Percentiles rank a stretch among this genome's conserved stretches.
phyloP scores from a whole-genome alignment of 2,113 vertebrate species.

The Hydropotes inermis region DNA sequence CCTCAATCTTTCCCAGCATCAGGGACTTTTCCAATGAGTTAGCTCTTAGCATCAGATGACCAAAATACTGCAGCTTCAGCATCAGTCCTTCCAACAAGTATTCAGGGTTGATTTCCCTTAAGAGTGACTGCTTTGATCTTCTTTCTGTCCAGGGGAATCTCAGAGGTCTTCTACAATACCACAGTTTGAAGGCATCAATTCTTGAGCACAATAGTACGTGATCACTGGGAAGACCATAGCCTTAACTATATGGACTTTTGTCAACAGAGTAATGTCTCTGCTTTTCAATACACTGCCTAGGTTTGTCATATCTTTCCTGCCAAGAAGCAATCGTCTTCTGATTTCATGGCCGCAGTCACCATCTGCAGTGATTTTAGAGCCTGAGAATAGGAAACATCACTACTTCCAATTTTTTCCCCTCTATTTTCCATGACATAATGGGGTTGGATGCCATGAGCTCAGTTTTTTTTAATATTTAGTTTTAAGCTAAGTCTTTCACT shows the following conservation, averaged over 20 bases:
- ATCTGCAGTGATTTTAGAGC: neutral
- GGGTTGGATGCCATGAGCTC: neutral
- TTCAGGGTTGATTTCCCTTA: no score
- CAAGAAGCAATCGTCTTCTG: accelerated
- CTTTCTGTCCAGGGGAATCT: no score
- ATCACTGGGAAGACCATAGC: neutral
- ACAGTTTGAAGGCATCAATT: no score
- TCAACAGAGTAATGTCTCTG: neutral
- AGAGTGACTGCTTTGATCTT: no score
- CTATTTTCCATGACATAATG: neutral
- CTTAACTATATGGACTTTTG: neutral
- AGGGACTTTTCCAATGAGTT: no score
- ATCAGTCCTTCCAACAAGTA: no score
- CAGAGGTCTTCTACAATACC: no score
- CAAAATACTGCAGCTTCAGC: no score
- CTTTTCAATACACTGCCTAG: neutral
- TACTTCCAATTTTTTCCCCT: neutral
- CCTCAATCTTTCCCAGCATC: no score
- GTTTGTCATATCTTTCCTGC: neutral
- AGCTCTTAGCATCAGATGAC: no score
- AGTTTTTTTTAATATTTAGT: neutral
- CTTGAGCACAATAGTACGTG: no score
- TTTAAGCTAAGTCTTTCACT: neutral
- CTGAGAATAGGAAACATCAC: neutral
- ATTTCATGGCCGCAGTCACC: neutral